Evolutionary conservation across 2,888 invertebrate species (phyloP), one percentile per base, ranked within the genome.

Genomic region (Epinotia brunnichana): DNA sequence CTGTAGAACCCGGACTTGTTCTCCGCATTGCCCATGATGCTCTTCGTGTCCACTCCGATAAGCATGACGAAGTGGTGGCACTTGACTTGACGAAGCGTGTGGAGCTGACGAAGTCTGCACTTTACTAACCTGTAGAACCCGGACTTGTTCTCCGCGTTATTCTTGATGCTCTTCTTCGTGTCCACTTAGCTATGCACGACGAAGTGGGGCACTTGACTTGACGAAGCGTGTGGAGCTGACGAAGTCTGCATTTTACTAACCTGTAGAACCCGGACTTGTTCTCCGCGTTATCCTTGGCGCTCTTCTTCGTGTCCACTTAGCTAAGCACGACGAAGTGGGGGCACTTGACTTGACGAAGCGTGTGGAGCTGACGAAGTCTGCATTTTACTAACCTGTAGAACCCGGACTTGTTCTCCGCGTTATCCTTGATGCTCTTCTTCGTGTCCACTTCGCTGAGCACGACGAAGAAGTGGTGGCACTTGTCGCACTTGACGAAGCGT

Each of bases 391-490:
- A 94, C 94, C 93, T 92, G 79, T 93, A 96, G 80, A 95, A 95
- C 35, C 96, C 96, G 79, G 94, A 94, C 83, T 96, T 96, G 76
- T 94, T 93, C 63, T 96, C 96, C 0, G 95, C 94, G 75, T 96
- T 96, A 79, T 97, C 98, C 87, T 97, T 97, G 76, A 96, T 91
- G 80, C 95, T 96, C 90, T 97, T 97, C 90, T 98, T 98, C 35
- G 97, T 96, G 90, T 99, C 98, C 51, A 97, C 96, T 83, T 99
- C 98, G 78, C 98, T 98, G 75, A 99, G 94, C 29, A 99, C 98
- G 48, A 99, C 98, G 88, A 99, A 99, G 94, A 99, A 99, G 88
- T 99, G 98, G 90, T 98, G 98, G 86, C 99, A 99, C 89, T 98
- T 99, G 89, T 99, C 98, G 91, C 99, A 99, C 91, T 98, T 99